Evolutionary conservation across 2,888 invertebrate genomes (phyloP), one percentile per base, ranked within the genome.

Genomic region (Peribatodes rhomboidaria): DNA sequence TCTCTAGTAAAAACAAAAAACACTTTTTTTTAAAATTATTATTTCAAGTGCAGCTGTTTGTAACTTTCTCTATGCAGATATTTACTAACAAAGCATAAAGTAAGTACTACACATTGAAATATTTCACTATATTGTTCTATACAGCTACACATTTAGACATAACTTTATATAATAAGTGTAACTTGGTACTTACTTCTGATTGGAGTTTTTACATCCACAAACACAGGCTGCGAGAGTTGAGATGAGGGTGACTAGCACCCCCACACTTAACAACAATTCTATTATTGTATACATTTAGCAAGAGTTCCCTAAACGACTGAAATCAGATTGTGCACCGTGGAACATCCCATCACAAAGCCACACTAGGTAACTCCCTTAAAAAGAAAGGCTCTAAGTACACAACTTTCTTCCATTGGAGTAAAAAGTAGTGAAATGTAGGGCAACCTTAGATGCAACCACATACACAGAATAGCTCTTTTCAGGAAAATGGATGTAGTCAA

Each of bases 201-300:
- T 94, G 77, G 95, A 95, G 78, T 95, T 96, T 79, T 95, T 95
- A 88, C 96, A 96, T 83, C 95, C 95, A 84, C 96, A 96, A 72
- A 96, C 94, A 86, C 96, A 97, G 74, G 94, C 94, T 68, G 95
- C 94, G 71, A 96, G 89, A 78, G 94, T 77, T 85, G 94, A 80
- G 84, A 90, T 79, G 62, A 94, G 89, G 79, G 90, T 88, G 77
- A 86, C 82, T 53, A 92, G 85, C 82, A 90, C 88, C 82, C 88
- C 93, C 70, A 91, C 79, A 82, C 89, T 89, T 57, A 94, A 69
- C 77, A 82, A 88, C 75, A 92, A 82, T 79, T 93, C 92, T 79
- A 93, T 71, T 72, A 91, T 65, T 73, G 89, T 88, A 89, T 85
- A 92, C 94, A 94, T 94, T 50, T 50, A 83, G 79, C 84, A 84